These are phyloP conservation scores for Sesamia inferens DNA, from an alignment of 2,888 invertebrate species.

Conservation along the genomic window DNA sequence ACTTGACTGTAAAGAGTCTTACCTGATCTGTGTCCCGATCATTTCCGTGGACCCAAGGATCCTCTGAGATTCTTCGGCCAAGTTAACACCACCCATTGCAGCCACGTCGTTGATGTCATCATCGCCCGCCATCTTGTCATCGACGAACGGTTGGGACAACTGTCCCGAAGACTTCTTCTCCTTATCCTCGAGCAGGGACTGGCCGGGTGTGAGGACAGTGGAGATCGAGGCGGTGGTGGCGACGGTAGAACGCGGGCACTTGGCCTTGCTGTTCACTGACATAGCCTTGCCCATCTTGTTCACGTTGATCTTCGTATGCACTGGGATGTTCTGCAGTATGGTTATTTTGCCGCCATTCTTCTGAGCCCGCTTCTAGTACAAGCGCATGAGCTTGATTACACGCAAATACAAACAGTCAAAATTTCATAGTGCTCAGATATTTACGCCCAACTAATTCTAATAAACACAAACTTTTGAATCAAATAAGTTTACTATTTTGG, in stretches of 20 bases:
- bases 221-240: slow-evolving; percentile 73
- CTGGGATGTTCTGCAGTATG: slow-evolving; percentile 85
- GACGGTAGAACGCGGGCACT: slow-evolving; percentile 77
- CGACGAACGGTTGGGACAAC: slow-evolving; percentile 78
- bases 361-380: slow-evolving; percentile 73
- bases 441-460: slow-evolving; percentile 18
- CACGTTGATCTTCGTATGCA: slow-evolving; percentile 82
- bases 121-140: slow-evolving; percentile 93
- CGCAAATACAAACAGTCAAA: neutral
- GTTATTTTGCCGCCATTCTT: slow-evolving; percentile 80
- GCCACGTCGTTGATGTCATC: slow-evolving; percentile 99
- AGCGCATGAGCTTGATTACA: slow-evolving; percentile 34
- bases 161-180: slow-evolving; percentile 91
- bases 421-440: slow-evolving; percentile 11
- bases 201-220: slow-evolving; percentile 85
- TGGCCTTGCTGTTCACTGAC: slow-evolving; percentile 82
- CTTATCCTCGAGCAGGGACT: slow-evolving; percentile 93
- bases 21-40: slow-evolving; percentile 95
- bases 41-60: slow-evolving; percentile 97
- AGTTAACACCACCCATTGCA: slow-evolving; percentile 99
- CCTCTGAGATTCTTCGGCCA: slow-evolving; percentile 98
- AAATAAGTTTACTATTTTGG: neutral
- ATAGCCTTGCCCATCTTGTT: slow-evolving; percentile 86
- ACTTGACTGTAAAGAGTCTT: slow-evolving; percentile 23
- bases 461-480: neutral